phyloP scores from a whole-genome alignment of 1,140 invertebrate species.

The Solenopsis fugax region DNA sequence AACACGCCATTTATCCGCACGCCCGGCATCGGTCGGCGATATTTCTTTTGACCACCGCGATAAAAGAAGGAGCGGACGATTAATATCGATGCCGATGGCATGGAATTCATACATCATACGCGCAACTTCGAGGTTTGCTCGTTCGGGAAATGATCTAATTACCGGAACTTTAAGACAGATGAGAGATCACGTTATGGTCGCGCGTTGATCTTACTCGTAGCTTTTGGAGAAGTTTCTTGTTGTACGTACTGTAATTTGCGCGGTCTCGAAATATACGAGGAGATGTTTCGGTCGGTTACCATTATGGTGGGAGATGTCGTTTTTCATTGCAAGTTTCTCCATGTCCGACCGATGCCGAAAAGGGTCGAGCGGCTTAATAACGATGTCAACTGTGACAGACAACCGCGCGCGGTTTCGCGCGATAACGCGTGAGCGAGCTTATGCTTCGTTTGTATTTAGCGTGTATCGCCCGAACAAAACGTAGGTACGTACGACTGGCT shows the following conservation, averaged over 20 bases:
- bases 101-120: conserved; percentile 62
- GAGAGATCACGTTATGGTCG: conserved; percentile 18
- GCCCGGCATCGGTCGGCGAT: conserved; percentile 23
- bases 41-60: conserved; percentile 41
- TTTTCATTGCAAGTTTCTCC: conserved; percentile 4
- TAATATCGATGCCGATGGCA: conserved; percentile 57
- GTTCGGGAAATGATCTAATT: conserved; percentile 66
- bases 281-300: not conserved
- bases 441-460: conserved; percentile 66
- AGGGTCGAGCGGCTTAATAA: conserved; percentile 55
- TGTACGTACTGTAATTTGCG: not conserved
- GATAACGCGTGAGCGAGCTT: conserved; percentile 65
- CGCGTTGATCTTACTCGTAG: not conserved
- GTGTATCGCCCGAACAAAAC: conserved; percentile 65
- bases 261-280: not conserved
- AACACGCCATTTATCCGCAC: conserved; percentile 45
- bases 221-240: not conserved
- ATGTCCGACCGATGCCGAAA: conserved; percentile 17
- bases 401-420: conserved; percentile 47
- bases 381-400: conserved; percentile 64
- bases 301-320: not conserved
- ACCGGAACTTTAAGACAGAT: conserved; percentile 59
- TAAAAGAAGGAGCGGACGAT: conserved; percentile 54
- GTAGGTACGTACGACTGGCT: conserved; percentile 54
- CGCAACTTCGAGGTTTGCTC: conserved; percentile 42